Base-by-base conservation (phyloP, 2,113 vertebrate genomes). In the Saiga tatarica region DNA sequence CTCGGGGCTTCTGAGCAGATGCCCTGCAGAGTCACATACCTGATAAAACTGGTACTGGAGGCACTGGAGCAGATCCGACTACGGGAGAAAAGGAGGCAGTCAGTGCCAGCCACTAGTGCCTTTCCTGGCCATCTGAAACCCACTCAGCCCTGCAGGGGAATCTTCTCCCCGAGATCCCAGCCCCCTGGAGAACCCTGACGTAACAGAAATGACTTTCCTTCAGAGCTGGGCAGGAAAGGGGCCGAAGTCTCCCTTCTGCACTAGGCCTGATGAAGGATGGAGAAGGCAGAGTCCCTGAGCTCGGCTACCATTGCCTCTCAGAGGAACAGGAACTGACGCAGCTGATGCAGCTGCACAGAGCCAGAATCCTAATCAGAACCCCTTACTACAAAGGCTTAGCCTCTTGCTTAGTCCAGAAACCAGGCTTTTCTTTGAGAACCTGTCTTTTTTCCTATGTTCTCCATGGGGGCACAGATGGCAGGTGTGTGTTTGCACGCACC, bases 1-100 rank as follows among this genome's bases (percentile, higher is more conserved):
- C 21, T 78, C 6, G 33, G 59, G 87, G 74, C 39, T 82, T 59
- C 81, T 36, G 33, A 57, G 17, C 47, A 64, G 5, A 6, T 17
- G 39, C 42, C 15, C 6, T 2, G 55, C 30, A 91, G 60, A 90
- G 7, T 57, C 86, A 98, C 98, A 3, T 97, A 99, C 99, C 99
- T 99, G 99, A 50, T 99, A 99, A 97, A 98, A 98, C 98, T 99
- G 98, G 98, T 99, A 99, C 97, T 98, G 99, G 67, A 99, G 99
- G 98, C 98, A 98, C 59, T 99, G 98, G 89, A 99, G 98, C 91
- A 99, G 98, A 96, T 98, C 98, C 62, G 98, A 98, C 98, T 99
- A 97, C 7, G 88, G 76, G 86, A 95, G 53, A 91, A 85, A 97
- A 87, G 71, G 28, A 91, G 67, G 64, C 5, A 5, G n/a, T 98